phyloP scores from a whole-genome alignment of 1,140 invertebrate species.

The Pseudomyrmex dendroicus region DNA sequence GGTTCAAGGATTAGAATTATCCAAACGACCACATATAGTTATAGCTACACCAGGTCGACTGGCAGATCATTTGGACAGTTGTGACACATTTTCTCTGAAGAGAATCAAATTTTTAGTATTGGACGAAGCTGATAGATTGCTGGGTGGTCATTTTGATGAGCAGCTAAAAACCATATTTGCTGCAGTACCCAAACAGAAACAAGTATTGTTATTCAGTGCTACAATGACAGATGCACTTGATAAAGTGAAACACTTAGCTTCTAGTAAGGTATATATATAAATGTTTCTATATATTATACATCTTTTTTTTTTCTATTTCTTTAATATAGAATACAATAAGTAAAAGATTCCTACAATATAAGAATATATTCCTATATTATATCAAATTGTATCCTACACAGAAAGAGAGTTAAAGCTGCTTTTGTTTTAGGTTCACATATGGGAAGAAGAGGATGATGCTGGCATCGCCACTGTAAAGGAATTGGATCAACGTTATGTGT shows the following conservation, averaged over 20 bases:
- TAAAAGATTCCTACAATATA: background rate
- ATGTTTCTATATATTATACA: too few relatives aligned
- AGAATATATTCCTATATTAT: background rate
- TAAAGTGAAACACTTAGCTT: slow-evolving; percentile 89
- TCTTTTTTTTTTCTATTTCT: too few relatives aligned
- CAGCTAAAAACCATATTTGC: slow-evolving; percentile 94
- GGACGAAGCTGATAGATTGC: slow-evolving; percentile 96
- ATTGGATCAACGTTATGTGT: slow-evolving; percentile 95
- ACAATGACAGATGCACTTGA: slow-evolving; percentile 96
- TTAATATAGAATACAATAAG: too few relatives aligned
- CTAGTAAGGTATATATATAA: slow-evolving; percentile 82
- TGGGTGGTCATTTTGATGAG: slow-evolving; percentile 92
- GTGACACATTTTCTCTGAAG: slow-evolving; percentile 92
- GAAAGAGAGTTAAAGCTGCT: background rate
- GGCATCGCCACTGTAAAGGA: slow-evolving; percentile 93
- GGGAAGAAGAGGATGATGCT: slow-evolving; percentile 88
- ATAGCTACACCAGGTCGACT: slow-evolving; percentile 96
- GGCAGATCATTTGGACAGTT: slow-evolving; percentile 94
- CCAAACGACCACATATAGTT: slow-evolving; percentile 96
- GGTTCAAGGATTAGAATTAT: slow-evolving; percentile 93
- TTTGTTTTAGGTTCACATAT: slow-evolving; percentile 86
- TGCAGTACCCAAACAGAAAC: slow-evolving; percentile 91
- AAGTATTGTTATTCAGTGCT: slow-evolving; percentile 97
- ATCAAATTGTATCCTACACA: background rate
- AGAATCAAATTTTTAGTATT: slow-evolving; percentile 94